Evolutionary conservation across 2,888 invertebrate genomes (phyloP).

Genomic region (Cyclophora albipunctata): DNA sequence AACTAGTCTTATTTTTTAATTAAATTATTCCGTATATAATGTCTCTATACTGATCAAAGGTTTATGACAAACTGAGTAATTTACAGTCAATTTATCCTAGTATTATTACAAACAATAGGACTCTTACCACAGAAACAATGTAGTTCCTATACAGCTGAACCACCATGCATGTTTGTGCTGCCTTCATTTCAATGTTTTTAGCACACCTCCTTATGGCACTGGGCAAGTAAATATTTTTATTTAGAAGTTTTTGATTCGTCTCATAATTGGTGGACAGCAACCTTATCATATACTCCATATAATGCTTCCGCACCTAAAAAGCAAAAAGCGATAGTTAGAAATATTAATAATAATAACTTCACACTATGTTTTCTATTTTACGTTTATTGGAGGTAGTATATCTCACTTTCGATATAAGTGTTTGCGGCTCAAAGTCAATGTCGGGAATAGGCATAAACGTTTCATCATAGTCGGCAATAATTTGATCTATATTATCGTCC

Average conservation of each 20-base stretch:
- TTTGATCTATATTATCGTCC: constrained; percentile 38
- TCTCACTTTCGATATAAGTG: constrained; percentile 61
- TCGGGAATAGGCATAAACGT: constrained; percentile 50
- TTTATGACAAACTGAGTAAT: too few species aligned
- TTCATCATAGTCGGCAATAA: constrained; percentile 48
- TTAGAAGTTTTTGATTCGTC: constrained; percentile 49
- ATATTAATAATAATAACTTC: background rate
- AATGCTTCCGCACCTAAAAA: constrained; percentile 63
- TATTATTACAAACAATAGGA: too few species aligned
- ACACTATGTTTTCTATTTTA: too few species aligned
- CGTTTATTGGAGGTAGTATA: background rate
- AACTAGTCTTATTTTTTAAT: too few species aligned
- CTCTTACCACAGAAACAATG: constrained; percentile 47
- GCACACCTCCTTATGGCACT: constrained; percentile 69
- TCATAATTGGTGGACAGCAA: constrained; percentile 59
- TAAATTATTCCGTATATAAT: too few species aligned
- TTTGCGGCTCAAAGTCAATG: constrained; percentile 56
- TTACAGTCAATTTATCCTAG: too few species aligned
- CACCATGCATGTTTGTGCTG: constrained; percentile 62
- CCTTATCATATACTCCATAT: constrained; percentile 61
- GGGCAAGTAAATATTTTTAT: constrained; percentile 60
- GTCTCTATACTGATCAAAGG: too few species aligned
- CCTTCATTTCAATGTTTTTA: constrained; percentile 56
- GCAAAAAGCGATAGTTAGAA: constrained; percentile 7
- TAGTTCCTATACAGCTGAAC: constrained; percentile 58